Conservation (phyloP, 2,113 vertebrate species). For the Hippocampus guttulatus region DNA sequence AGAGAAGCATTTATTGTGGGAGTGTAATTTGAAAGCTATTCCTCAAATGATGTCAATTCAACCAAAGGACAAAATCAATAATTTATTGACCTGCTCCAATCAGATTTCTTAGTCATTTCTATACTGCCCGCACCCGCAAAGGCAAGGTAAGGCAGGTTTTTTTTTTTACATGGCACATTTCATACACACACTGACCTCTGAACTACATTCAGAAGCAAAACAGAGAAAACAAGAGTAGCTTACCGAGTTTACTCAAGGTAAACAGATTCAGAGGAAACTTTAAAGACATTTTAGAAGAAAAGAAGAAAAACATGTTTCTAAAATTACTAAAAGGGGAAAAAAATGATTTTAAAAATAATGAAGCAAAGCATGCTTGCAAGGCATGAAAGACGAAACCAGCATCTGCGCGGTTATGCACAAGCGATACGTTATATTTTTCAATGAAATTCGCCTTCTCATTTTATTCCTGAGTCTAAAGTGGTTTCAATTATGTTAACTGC, state of each 20-base stretch:
- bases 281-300: too few species aligned
- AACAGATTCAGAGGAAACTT: too few species aligned
- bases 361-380: neutral
- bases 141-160: too few species aligned
- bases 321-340: too few species aligned
- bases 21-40: neutral
- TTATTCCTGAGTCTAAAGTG: neutral
- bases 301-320: too few species aligned
- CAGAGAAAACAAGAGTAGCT: too few species aligned
- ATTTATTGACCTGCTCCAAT: neutral
- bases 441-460: neutral
- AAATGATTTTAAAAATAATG: too few species aligned
- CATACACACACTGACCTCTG: too few species aligned
- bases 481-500: neutral
- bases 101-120: neutral
- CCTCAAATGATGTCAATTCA: neutral
- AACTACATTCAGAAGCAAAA: too few species aligned
- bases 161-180: too few species aligned
- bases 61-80: neutral
- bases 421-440: neutral
- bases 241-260: too few species aligned
- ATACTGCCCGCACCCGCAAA: neutral
- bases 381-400: neutral
- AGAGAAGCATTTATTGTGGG: too few species aligned
- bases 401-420: neutral